Evolutionary conservation across 1,140 invertebrate genomes (phyloP).

Genomic region (Cydia strobilella): DNA sequence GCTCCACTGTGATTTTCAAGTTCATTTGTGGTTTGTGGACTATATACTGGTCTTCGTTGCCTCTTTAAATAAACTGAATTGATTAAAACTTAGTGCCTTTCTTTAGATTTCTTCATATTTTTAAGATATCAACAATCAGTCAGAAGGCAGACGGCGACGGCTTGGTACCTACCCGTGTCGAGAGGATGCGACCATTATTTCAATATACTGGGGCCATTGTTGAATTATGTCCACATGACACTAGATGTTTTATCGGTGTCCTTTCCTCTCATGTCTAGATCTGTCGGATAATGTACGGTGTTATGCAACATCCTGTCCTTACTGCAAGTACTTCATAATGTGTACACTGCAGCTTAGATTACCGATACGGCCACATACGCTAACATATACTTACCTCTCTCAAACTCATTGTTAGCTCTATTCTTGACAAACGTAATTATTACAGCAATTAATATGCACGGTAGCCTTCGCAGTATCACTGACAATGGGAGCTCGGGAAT

Average conservation of each 20-base stretch:
- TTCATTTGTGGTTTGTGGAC: too few relatives aligned
- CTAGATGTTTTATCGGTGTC: slow-evolving; percentile 39
- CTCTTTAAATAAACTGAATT: too few relatives aligned
- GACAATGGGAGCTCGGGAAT: slow-evolving; percentile 47
- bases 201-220: slow-evolving; percentile 55
- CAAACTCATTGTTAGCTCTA: slow-evolving; percentile 34
- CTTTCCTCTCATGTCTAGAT: slow-evolving; percentile 36
- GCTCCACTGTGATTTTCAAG: too few relatives aligned
- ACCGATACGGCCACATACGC: slow-evolving; percentile 2
- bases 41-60: too few relatives aligned
- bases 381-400: slow-evolving; percentile 13
- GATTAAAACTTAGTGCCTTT: neutral
- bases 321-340: slow-evolving; percentile 21
- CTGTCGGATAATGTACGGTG: slow-evolving; percentile 2
- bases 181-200: slow-evolving; percentile 65
- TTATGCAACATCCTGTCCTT: slow-evolving; percentile 38
- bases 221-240: slow-evolving; percentile 50
- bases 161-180: neutral
- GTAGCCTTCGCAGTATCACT: slow-evolving; percentile 38
- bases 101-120: neutral
- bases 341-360: slow-evolving; percentile 13
- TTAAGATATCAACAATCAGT: neutral
- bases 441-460: slow-evolving; percentile 52
- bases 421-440: slow-evolving; percentile 36
- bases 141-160: neutral